A percentile compares a stretch with the other conserved stretches of the same genome.
Conservation (phyloP, 2,113 vertebrate genomes). For the Prietella phreatophila region DNA sequence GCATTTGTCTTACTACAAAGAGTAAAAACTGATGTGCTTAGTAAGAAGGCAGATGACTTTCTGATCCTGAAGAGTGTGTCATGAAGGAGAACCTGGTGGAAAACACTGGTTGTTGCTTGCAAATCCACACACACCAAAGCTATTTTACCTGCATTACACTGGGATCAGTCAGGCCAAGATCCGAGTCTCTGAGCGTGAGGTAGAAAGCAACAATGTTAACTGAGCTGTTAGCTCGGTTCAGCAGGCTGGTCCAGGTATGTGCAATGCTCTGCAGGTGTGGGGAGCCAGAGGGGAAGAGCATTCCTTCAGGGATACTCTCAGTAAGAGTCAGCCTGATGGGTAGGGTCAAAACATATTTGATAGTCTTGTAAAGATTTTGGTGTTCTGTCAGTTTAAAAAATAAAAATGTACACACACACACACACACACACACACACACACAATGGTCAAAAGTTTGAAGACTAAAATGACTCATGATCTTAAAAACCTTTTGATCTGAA, state of each 20-base stretch:
- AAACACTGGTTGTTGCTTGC: background rate
- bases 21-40: background rate
- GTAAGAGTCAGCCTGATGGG: conserved; percentile 67
- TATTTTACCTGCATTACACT: conserved; percentile 51
- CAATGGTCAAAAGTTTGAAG: no score
- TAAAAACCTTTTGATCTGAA: no score
- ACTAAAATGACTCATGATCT: no score
- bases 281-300: conserved; percentile 43
- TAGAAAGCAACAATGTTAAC: conserved; percentile 76
- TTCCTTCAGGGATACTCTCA: conserved; percentile 71
- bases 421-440: no score
- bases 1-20: background rate
- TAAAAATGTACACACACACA: no score
- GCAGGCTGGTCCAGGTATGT: conserved; percentile 69
- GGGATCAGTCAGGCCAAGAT: conserved; percentile 41
- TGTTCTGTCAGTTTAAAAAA: background rate
- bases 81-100: background rate
- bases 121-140: background rate
- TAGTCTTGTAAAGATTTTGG: background rate
- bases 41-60: background rate
- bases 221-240: conserved; percentile 66
- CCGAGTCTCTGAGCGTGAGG: conserved; percentile 65
- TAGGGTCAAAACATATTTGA: conserved; percentile 2
- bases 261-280: conserved; percentile 59
- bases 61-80: background rate